These are phyloP conservation scores for Podiceps cristatus DNA, from an alignment of 2,113 vertebrate species.

Conservation along the genomic window DNA sequence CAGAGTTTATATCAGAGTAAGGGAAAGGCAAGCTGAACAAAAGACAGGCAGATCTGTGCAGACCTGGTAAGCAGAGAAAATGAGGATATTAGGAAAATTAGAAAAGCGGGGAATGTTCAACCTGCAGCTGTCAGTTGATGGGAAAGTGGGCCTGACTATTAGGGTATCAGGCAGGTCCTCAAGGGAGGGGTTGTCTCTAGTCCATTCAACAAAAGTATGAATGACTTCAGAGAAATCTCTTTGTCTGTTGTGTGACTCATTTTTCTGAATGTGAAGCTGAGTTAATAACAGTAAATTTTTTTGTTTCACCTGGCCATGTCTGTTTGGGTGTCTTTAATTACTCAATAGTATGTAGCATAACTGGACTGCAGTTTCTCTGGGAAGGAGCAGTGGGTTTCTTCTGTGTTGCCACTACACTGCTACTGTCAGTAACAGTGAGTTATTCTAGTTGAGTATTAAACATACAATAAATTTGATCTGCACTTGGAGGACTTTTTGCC, in stretches of 20 bases:
- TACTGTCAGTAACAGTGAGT: neutral
- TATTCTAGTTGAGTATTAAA: neutral
- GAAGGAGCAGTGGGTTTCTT: neutral
- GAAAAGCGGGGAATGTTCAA: neutral
- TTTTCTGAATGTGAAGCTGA: neutral
- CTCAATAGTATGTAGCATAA: rapidly evolving
- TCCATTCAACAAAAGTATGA: neutral
- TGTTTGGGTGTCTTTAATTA: neutral
- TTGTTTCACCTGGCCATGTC: neutral
- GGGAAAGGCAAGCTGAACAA: neutral
- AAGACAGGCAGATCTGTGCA: neutral
- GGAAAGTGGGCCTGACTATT: neutral
- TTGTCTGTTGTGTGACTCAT: neutral
- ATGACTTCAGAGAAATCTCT: neutral
- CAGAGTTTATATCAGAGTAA: neutral
- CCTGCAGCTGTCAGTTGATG: neutral
- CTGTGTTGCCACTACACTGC: neutral
- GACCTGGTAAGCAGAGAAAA: neutral
- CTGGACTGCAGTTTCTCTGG: neutral
- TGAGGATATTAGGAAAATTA: neutral
- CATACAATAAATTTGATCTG: neutral
- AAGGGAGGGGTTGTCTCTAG: neutral
- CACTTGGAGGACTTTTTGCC: neutral
- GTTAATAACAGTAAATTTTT: neutral
- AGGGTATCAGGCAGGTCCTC: neutral